Evolutionary conservation across 2,797 vertebrate genomes (phyloP).

Genomic region (Poecilia gillii): DNA sequence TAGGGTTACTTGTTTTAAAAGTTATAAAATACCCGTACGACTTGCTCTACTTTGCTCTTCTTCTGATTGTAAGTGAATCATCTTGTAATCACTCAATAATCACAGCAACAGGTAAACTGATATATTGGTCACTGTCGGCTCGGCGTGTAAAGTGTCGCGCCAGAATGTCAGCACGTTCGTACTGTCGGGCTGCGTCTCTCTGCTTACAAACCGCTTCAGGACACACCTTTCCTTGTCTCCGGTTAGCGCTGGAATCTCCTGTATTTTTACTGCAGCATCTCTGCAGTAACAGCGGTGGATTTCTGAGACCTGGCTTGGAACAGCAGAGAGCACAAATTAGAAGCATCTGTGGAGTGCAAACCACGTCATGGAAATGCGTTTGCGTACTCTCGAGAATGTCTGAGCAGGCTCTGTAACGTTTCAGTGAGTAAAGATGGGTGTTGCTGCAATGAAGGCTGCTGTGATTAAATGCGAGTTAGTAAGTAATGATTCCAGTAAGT

Average conservation of each 20-base stretch:
- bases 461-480: constrained; percentile 14
- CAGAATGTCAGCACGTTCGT: constrained; percentile 51
- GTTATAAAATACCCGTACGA: neutral
- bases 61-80: neutral
- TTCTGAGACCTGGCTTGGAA: constrained; percentile 64
- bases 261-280: constrained; percentile 69
- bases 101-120: constrained; percentile 16
- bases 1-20: neutral
- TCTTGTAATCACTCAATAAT: constrained; percentile 25
- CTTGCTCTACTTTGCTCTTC: neutral
- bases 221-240: constrained; percentile 39
- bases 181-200: constrained; percentile 28
- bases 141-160: constrained; percentile 51
- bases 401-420: constrained; percentile 34
- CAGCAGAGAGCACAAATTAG: constrained; percentile 63
- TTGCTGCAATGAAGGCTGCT: constrained; percentile 17
- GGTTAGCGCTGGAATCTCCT: constrained; percentile 52
- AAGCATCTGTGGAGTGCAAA: constrained; percentile 68
- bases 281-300: constrained; percentile 70
- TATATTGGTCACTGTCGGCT: constrained; percentile 30
- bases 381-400: constrained; percentile 48
- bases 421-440: constrained; percentile 26
- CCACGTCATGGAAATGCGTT: constrained; percentile 74
- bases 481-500: constrained; percentile 10
- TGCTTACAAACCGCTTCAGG: constrained; percentile 59